Percentiles rank a stretch among this genome's conserved stretches.
Conservation (phyloP, 2,797 vertebrate genomes). For the Takifugu rubripes region DNA sequence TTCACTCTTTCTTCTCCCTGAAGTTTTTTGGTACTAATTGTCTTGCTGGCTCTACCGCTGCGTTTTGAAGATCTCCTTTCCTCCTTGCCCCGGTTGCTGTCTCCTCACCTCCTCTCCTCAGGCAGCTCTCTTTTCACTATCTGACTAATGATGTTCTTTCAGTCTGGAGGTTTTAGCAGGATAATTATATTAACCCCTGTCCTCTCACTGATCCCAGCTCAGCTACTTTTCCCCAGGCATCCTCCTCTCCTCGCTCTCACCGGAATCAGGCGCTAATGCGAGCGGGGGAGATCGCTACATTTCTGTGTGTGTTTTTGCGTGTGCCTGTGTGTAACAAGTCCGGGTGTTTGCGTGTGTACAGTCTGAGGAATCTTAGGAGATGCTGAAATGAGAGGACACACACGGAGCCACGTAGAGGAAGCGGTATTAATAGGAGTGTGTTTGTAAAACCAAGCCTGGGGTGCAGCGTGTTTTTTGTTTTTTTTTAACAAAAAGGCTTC, state of each 20-base stretch:
- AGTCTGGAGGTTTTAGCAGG: slow-evolving; percentile 73
- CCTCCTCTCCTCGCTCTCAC: slow-evolving; percentile 37
- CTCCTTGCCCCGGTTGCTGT: slow-evolving; percentile 14
- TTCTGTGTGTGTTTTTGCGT: slow-evolving; percentile 24
- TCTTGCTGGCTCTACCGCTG: slow-evolving; percentile 56
- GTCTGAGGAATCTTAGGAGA: slow-evolving; percentile 30
- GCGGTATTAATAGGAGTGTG: slow-evolving; percentile 1
- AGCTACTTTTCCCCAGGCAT: slow-evolving; percentile 55
- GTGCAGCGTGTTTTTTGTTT: slow-evolving; percentile 10
- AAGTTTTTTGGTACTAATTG: slow-evolving; percentile 62
- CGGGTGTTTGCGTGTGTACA: background rate
- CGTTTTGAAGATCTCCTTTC: slow-evolving; percentile 49
- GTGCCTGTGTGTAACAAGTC: slow-evolving; percentile 16
- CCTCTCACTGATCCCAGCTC: slow-evolving; percentile 70
- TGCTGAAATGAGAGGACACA: slow-evolving; percentile 8
- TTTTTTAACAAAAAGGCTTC: slow-evolving; percentile 15
- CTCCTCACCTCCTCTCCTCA: slow-evolving; percentile 37
- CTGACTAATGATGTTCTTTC: slow-evolving; percentile 75
- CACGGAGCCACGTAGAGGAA: background rate
- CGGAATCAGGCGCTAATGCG: slow-evolving; percentile 48
- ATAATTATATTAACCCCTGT: slow-evolving; percentile 80
- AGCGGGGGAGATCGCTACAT: slow-evolving; percentile 2
- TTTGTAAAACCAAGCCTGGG: slow-evolving; percentile 8
- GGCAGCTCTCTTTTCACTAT: slow-evolving; percentile 50
- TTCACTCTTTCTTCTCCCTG: slow-evolving; percentile 17